Conservation (phyloP, 2,797 vertebrate genomes). For the Podargus strigoides region DNA sequence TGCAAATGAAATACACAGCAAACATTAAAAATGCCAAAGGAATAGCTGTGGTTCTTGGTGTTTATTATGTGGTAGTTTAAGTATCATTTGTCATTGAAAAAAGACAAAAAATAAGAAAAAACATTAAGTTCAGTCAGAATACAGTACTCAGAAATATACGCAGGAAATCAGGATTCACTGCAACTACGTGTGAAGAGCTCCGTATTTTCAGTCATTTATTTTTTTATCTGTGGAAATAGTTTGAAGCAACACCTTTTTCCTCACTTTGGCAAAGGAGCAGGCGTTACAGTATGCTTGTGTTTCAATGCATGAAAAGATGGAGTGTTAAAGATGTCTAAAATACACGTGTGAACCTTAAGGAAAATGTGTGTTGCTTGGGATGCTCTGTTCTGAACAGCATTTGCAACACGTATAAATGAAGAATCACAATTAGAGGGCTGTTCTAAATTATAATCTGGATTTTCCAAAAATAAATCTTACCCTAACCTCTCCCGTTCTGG, state of each 20-base stretch:
- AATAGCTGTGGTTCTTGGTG: neutral
- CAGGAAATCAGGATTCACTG: neutral
- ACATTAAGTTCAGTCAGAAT: neutral
- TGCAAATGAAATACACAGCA: neutral
- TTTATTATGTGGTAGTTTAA: neutral
- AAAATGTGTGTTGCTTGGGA: neutral
- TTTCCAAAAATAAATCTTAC: neutral
- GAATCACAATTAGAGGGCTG: conserved; percentile 1
- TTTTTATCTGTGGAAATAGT: neutral
- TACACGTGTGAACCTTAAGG: neutral
- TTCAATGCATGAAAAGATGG: neutral
- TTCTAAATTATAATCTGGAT: neutral
- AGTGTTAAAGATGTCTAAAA: neutral
- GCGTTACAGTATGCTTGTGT: neutral
- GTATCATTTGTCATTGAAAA: neutral
- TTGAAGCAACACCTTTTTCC: neutral
- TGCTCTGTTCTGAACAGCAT: neutral
- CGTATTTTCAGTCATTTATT: neutral
- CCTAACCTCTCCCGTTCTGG: neutral
- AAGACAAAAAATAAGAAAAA: neutral
- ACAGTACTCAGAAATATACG: neutral
- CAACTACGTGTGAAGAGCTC: neutral
- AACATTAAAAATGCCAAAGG: neutral
- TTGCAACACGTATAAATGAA: neutral
- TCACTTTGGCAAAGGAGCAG: neutral